Evolutionary conservation across 2,888 invertebrate genomes (phyloP), one percentile per base, ranked within the genome.

Genomic region (Conus canariensis): DNA sequence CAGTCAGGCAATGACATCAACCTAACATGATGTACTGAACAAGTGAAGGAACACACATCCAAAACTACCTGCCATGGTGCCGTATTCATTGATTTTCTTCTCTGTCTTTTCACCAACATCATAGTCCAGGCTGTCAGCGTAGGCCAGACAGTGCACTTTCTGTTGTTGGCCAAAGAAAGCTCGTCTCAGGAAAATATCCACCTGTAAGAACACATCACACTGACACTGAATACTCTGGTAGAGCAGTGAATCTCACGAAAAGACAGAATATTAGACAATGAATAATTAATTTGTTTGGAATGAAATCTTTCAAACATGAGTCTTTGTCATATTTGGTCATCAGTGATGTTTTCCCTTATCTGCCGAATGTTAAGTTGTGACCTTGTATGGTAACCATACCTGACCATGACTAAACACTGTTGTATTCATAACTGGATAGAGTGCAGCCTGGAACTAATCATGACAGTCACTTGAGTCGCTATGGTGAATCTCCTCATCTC

Each of bases 71-170:
- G 83, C 59, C 16, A 59, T 74, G 74, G 64, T 85, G 14, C 89
- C 80, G 83, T 92, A 91, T 80, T 92, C 91, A 70, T 93, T 92
- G 59, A 92, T 92, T 85, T 93, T 91, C 70, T 94, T 93, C 70
- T 93, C 86, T 91, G 89, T 77, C 89, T 91, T 92, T 91, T 92
- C 90, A 91, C 93, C 90, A 90, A 95, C 94, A 70, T 95, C 94
- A 90, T 94, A 95, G 87, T 93, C 94, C 77, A 95, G 91, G 60
- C 91, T 90, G 90, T 95, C 95, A 56, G 94, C 94, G 91, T 93
- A 93, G 6, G 94, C 94, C 82, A 95, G 91, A 88, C 94, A 94
- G 91, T 95, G 93, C 25, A 95, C 91, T 70, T 93, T 93, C 22
- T 82, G 90, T 85, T 91, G 88, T 16, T 87, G 87, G 25, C 93